A percentile compares a stretch with the other conserved stretches of the same genome.
Evolutionary conservation across 1,140 invertebrate genomes (phyloP).

Genomic region (Magallana angulata): DNA sequence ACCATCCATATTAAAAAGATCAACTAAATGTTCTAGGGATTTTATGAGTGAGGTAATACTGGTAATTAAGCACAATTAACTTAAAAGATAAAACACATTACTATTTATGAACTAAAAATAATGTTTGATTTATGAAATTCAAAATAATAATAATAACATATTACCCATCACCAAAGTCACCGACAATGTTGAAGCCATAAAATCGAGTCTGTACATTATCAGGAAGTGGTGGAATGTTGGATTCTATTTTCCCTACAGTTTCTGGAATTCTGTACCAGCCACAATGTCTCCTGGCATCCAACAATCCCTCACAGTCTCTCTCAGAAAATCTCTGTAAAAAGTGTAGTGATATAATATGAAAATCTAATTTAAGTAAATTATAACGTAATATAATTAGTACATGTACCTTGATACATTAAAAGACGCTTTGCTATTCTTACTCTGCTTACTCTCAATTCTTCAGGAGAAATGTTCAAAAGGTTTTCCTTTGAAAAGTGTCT

Average conservation of each 20-base stretch:
- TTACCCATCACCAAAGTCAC: constrained; percentile 23
- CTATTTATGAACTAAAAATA: too few species aligned
- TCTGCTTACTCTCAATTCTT: constrained; percentile 6
- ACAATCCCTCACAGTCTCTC: constrained; percentile 10
- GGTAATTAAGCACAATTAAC: too few species aligned
- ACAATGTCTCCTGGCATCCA: background rate
- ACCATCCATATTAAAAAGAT: too few species aligned
- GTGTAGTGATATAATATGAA: background rate
- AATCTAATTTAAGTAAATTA: background rate
- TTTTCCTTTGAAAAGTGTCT: background rate
- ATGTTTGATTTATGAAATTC: too few species aligned
- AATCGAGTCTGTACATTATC: constrained; percentile 15
- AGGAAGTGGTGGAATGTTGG: background rate
- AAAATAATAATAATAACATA: background rate
- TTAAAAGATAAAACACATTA: too few species aligned
- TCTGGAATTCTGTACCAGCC: background rate
- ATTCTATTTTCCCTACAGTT: background rate
- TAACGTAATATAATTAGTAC: background rate
- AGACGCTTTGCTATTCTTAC: background rate
- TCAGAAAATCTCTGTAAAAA: background rate
- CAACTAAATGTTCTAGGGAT: too few species aligned
- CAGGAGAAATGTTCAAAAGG: background rate
- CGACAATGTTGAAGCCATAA: background rate
- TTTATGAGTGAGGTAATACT: too few species aligned
- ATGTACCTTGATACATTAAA: constrained; percentile 1